A percentile compares a stretch with the other conserved stretches of the same genome.
Conservation (phyloP, 2,113 vertebrate species). For the Zosterops japonicus region DNA sequence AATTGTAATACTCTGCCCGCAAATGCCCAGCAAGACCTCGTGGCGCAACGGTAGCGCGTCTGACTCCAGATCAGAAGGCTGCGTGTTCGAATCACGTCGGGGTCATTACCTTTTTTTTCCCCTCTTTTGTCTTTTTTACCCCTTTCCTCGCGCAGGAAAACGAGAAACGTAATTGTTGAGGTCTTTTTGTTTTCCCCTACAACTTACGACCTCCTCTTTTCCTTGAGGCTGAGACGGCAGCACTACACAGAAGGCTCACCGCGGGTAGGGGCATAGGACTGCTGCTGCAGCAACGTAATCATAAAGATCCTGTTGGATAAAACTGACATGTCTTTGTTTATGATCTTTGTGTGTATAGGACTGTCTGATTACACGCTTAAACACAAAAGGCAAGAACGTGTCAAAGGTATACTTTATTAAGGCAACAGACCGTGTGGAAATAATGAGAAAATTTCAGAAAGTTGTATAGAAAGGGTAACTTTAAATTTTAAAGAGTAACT, state of each 20-base stretch:
- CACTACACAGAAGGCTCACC: background rate
- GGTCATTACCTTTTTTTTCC: background rate
- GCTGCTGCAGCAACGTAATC: no score
- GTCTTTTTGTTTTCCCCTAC: fast-evolving
- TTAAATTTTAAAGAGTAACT: background rate
- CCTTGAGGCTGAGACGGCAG: background rate
- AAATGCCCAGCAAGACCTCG: background rate
- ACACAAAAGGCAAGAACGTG: background rate
- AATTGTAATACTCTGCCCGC: fast-evolving
- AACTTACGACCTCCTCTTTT: background rate
- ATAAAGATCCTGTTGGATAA: background rate
- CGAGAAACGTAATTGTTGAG: fast-evolving
- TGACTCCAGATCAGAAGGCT: constrained; percentile 80
- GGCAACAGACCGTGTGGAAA: background rate
- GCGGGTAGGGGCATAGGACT: no score
- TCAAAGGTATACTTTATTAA: background rate
- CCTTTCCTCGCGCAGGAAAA: fast-evolving
- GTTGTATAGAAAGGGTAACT: background rate
- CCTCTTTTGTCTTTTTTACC: fast-evolving
- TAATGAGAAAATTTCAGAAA: background rate
- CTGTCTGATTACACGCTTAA: fast-evolving
- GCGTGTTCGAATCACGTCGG: constrained; percentile 81
- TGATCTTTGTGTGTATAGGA: background rate
- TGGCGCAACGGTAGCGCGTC: constrained; percentile 78
- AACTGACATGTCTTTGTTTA: background rate